These are phyloP conservation scores for Drosophila bifasciata DNA, from an alignment of 1,140 invertebrate species.

Conservation along the genomic window DNA sequence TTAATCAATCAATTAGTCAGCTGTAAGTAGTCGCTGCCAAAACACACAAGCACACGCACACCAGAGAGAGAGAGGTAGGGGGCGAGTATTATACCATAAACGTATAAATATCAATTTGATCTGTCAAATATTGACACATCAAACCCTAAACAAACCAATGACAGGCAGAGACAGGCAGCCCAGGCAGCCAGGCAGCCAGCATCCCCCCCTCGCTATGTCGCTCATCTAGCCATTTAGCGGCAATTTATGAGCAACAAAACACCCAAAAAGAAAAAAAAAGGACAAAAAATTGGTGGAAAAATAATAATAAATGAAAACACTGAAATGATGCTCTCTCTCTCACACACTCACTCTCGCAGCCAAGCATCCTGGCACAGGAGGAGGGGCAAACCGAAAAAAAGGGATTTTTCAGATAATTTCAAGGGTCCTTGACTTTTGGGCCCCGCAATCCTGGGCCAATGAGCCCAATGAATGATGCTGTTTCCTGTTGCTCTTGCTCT, in stretches of 20 bases:
- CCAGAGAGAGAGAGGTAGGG: neutral
- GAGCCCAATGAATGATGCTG: constrained; percentile 74
- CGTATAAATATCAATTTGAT: constrained; percentile 82
- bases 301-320: constrained; percentile 78
- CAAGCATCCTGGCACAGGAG: constrained; percentile 7
- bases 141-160: constrained; percentile 82
- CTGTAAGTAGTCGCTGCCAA: constrained; percentile 47
- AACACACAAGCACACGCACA: no score
- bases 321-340: constrained; percentile 9
- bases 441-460: constrained; percentile 29
- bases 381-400: constrained; percentile 42
- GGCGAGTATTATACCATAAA: constrained; percentile 54
- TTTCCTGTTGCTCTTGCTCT: no score
- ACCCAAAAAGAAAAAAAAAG: constrained; percentile 69
- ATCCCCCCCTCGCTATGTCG: constrained; percentile 1
- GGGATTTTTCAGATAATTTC: constrained; percentile 73
- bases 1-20: constrained; percentile 75
- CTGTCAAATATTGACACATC: constrained; percentile 83
- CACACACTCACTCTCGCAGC: neutral
- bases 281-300: constrained; percentile 65
- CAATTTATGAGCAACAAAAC: constrained; percentile 82
- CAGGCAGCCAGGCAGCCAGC: constrained; percentile 1
- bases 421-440: constrained; percentile 79
- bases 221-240: constrained; percentile 62
- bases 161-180: constrained; percentile 41